Evolutionary conservation across 2,113 vertebrate species (phyloP).

Genomic region (Ardeotis arabs): DNA sequence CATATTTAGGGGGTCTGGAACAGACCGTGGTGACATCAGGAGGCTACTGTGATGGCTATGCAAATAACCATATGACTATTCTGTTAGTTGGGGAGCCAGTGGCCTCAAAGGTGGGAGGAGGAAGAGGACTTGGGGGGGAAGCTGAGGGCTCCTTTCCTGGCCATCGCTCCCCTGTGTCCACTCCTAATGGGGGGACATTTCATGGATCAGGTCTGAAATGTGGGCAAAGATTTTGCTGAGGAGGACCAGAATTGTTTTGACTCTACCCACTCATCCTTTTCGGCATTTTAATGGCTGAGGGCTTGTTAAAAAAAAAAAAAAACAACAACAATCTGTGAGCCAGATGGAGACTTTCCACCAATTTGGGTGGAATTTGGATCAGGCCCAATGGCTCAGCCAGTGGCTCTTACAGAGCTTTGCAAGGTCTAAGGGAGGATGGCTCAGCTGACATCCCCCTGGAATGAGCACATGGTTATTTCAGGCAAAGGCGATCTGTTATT

Average conservation of each 20-base stretch:
- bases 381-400: background rate
- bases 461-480: background rate
- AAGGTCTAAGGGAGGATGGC: background rate
- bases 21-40: too few relatives aligned
- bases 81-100: background rate
- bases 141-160: background rate
- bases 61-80: too few relatives aligned
- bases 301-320: background rate
- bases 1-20: too few relatives aligned
- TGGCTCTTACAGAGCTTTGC: background rate
- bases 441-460: background rate
- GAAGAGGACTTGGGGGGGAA: background rate
- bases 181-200: background rate
- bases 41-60: too few relatives aligned
- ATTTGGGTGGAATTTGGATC: background rate
- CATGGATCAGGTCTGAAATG: background rate
- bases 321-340: background rate
- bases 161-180: background rate
- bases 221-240: background rate
- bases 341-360: background rate
- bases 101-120: background rate
- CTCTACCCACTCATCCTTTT: background rate
- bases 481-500: slow-evolving; percentile 8
- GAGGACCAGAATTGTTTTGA: background rate
- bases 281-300: background rate